A percentile compares a stretch with the other conserved stretches of the same genome.
Evolutionary conservation across 2,888 invertebrate genomes (phyloP).

Genomic region (Helobdella robusta): DNA sequence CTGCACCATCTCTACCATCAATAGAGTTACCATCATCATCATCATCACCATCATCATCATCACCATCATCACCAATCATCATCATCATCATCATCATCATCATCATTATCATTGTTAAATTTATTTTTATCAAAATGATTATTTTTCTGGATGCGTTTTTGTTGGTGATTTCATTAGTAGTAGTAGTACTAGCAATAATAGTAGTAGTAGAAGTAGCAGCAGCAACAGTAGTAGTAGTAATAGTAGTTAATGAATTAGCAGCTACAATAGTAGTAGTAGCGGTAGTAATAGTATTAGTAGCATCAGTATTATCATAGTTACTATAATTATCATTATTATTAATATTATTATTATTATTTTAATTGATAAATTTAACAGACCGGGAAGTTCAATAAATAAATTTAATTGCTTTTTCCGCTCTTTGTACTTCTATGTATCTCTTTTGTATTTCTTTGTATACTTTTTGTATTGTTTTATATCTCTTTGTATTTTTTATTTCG

Average conservation of each 20-base stretch:
- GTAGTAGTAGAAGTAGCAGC: neutral
- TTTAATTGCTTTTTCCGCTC: no score
- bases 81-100: neutral
- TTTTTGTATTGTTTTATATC: no score
- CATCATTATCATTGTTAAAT: neutral
- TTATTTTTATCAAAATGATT: neutral
- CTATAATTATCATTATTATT: neutral
- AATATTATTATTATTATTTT: no score
- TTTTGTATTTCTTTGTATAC: no score
- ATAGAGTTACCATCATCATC: slow-evolving; percentile 8
- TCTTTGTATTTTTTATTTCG: no score
- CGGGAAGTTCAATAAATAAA: no score
- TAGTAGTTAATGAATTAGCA: neutral
- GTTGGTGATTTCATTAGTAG: neutral
- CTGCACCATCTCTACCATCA: slow-evolving; percentile 24
- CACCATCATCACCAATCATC: slow-evolving; percentile 12
- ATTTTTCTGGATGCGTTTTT: neutral
- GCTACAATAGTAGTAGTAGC: neutral
- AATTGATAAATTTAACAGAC: no score
- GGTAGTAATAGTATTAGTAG: neutral
- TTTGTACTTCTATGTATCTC: no score
- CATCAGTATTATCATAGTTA: neutral
- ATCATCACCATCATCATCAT: slow-evolving; percentile 26
- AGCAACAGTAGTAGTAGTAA: neutral
- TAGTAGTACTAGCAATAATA: neutral